Percentiles rank a stretch among this genome's conserved stretches.
Conservation (phyloP, 2,113 vertebrate species). For the Podilymbus podiceps region DNA sequence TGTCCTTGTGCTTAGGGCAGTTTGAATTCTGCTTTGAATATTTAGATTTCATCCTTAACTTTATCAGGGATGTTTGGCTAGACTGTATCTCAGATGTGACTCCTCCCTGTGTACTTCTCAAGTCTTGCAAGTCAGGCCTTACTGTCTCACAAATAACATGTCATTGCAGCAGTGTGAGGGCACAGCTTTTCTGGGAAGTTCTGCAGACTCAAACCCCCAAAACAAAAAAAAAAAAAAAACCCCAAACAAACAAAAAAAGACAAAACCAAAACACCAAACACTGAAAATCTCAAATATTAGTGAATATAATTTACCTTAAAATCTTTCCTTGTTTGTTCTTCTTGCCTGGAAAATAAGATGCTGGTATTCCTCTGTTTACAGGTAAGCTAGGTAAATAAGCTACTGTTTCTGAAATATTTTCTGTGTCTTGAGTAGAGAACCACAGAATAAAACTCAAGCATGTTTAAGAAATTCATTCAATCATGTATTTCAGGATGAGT, state of each 20-base stretch:
- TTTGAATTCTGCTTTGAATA: background rate
- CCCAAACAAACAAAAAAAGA: too few relatives aligned
- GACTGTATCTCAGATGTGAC: rapidly evolving
- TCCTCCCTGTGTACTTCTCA: background rate
- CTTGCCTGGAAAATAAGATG: background rate
- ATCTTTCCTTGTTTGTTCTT: background rate
- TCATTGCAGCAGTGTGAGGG: background rate
- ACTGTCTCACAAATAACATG: background rate
- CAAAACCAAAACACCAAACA: background rate
- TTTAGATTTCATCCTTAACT: background rate
- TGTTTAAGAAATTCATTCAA: background rate
- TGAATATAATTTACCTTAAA: background rate
- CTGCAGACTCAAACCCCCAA: background rate
- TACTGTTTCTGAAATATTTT: background rate
- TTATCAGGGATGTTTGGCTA: background rate
- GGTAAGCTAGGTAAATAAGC: background rate
- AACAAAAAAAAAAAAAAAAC: background rate
- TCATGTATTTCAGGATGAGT: background rate
- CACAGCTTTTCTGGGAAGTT: background rate
- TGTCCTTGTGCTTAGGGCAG: background rate
- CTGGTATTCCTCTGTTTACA: background rate
- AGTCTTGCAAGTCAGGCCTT: background rate
- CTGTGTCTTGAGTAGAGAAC: background rate
- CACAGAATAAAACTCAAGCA: background rate
- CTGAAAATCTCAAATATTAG: background rate